A percentile compares a stretch with the other conserved stretches of the same genome.
Conservation (phyloP, 2,888 invertebrate species). For the Rapana venosa region DNA sequence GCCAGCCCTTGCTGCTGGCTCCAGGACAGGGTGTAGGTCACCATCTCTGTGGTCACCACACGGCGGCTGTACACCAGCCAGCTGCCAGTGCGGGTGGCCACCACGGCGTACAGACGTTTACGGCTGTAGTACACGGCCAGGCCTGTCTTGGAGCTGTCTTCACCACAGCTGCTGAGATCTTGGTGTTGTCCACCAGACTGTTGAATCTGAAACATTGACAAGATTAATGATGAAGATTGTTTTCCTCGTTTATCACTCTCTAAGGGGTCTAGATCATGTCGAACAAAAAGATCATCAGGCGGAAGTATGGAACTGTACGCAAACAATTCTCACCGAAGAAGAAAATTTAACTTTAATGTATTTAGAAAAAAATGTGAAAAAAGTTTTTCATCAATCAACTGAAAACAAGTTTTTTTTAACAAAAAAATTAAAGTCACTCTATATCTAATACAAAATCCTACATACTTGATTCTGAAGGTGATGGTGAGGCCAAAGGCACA, state of each 20-base stretch:
- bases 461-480: conserved; percentile 45
- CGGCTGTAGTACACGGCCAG: conserved; percentile 53
- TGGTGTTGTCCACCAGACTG: conserved; percentile 51
- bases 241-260: too few species aligned
- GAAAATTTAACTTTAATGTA: too few species aligned
- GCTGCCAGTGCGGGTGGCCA: conserved; percentile 51
- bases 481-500: conserved; percentile 56
- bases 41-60: conserved; percentile 41
- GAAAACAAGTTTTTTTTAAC: too few species aligned
- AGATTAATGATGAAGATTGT: too few species aligned
- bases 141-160: conserved; percentile 50
- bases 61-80: conserved; percentile 54
- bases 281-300: too few species aligned
- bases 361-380: too few species aligned
- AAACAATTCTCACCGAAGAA: too few species aligned
- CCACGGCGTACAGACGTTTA: conserved; percentile 52
- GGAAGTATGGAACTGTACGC: too few species aligned
- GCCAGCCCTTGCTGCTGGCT: conserved; percentile 50
- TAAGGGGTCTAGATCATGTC: too few species aligned
- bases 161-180: conserved; percentile 56
- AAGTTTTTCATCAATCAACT: too few species aligned
- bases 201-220: conserved; percentile 41
- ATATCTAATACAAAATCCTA: not conserved
- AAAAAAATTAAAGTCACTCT: too few species aligned
- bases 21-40: conserved; percentile 50